Percentiles rank a stretch among this genome's conserved stretches.
phyloP scores from a whole-genome alignment of 2,113 vertebrate genomes.

The Chascanopsetta lugubris region DNA sequence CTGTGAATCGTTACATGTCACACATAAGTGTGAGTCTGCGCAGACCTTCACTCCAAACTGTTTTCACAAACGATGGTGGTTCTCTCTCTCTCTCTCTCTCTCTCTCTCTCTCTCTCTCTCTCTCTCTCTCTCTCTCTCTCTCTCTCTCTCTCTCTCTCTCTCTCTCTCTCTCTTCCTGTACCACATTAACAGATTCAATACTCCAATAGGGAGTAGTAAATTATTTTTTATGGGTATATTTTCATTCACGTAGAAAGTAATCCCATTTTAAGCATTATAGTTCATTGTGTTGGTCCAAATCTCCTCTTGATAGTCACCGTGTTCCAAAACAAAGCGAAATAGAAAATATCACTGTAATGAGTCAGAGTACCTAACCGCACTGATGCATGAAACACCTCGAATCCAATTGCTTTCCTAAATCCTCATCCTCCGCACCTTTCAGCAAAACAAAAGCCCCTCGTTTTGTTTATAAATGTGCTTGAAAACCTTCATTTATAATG shows the following conservation, averaged over 20 bases:
- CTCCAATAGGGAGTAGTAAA: constrained; percentile 8
- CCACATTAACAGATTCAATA: constrained; percentile 18
- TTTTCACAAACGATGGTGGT: no score
- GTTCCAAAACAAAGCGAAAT: constrained; percentile 37
- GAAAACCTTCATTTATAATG: constrained; percentile 33
- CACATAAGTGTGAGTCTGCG: no score
- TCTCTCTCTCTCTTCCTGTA: no score
- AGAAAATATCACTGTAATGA: constrained; percentile 39
- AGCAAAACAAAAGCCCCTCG: constrained; percentile 31
- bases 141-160: no score
- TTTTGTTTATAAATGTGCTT: constrained; percentile 31
- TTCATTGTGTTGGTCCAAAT: constrained; percentile 43
- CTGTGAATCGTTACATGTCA: no score
- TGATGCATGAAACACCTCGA: constrained; percentile 40
- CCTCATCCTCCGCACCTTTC: constrained; percentile 31
- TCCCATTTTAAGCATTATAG: constrained; percentile 33
- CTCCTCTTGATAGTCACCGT: constrained; percentile 18
- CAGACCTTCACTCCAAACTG: no score
- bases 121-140: no score
- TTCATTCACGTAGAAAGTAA: constrained; percentile 36
- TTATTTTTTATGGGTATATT: constrained; percentile 12
- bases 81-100: no score
- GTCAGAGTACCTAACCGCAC: constrained; percentile 36
- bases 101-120: no score
- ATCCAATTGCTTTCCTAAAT: constrained; percentile 41